Percentiles rank a stretch among this genome's conserved stretches.
Evolutionary conservation across 1,140 invertebrate species (phyloP).

Genomic region (Caenorhabditis latens): DNA sequence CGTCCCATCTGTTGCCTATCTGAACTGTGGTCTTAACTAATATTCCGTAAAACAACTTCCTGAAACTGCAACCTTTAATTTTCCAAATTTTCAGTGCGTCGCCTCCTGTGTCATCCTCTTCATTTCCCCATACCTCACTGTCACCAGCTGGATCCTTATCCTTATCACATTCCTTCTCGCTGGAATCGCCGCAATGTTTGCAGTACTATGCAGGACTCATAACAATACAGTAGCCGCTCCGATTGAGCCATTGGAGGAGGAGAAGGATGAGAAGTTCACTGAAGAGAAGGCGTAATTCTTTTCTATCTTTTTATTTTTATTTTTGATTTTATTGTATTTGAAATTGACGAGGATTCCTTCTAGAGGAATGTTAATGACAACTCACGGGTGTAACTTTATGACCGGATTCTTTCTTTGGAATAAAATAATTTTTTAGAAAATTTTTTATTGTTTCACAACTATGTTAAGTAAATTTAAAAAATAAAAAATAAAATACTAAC

Average conservation of each 20-base stretch:
- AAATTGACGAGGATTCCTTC: conserved; percentile 9
- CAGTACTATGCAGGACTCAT: conserved; percentile 49
- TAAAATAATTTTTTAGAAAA: background rate
- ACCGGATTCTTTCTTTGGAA: background rate
- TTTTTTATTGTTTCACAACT: background rate
- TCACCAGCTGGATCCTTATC: conserved; percentile 44
- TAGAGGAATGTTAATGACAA: conserved; percentile 5
- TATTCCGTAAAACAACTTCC: too few species aligned
- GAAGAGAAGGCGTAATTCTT: conserved; percentile 22
- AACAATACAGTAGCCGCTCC: conserved; percentile 28
- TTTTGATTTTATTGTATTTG: background rate
- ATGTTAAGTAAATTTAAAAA: too few species aligned
- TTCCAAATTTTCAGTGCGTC: conserved; percentile 55
- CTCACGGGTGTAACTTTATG: background rate
- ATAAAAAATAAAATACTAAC: too few species aligned
- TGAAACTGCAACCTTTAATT: too few species aligned
- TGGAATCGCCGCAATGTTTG: conserved; percentile 51
- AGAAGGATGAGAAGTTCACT: conserved; percentile 16
- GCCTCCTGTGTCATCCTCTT: conserved; percentile 55
- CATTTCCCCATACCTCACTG: conserved; percentile 57
- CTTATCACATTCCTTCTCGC: conserved; percentile 19
- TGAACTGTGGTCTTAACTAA: too few species aligned
- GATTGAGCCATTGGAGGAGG: conserved; percentile 32
- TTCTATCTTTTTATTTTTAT: background rate
- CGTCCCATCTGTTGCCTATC: too few species aligned